Evolutionary conservation across 2,113 vertebrate species (phyloP), one percentile per base, ranked within the genome.

Genomic region (Dipodomys ordii): DNA sequence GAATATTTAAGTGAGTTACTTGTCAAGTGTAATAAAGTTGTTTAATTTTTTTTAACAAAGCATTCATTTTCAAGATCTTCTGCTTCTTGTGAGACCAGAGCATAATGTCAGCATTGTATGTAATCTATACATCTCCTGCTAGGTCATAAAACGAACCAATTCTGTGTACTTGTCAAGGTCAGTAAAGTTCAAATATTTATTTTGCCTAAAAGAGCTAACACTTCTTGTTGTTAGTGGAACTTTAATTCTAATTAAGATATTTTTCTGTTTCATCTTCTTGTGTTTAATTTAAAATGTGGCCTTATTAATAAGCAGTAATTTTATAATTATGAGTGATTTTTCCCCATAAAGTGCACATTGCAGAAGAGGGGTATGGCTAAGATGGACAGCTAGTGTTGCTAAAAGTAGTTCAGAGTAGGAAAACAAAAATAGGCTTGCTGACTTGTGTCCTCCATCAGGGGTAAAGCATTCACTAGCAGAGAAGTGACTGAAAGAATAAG

Each of bases 201-300:
- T 16, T 71, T 74, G 9, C 35, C 76, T 44, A 89, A 25, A 90
- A 85, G 30, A 90, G 39, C 25, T 60, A 68, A 77, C 3, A 57
- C 7, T 81, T 96, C 39, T 89, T 82, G 15, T 69, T 65, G 94
- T 96, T 95, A 92, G 30, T 77, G 1, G 49, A 96, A 92, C 18
- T n/a, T 80, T 30, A 11, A 76, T 73, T 96, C 86, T 97, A 95
- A 93, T 68, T 90, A 94, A 93, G 32, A 86, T 81, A 87, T 44
- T 39, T 39, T 53, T 65, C 78, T 79, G 95, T 94, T 93, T 64
- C 96, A 30, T 94, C 90, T 91, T 19, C 44, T 57, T 74, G 15
- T 94, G 28, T 94, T 95, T 83, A 96, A 94, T 87, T 95, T 49
- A 88, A 23, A 96, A 96, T 49, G 82, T 91, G 57, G 22, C 69